These are phyloP conservation scores for Spondyliosoma cantharus DNA, from an alignment of 2,797 vertebrate species.

Conservation along the genomic window DNA sequence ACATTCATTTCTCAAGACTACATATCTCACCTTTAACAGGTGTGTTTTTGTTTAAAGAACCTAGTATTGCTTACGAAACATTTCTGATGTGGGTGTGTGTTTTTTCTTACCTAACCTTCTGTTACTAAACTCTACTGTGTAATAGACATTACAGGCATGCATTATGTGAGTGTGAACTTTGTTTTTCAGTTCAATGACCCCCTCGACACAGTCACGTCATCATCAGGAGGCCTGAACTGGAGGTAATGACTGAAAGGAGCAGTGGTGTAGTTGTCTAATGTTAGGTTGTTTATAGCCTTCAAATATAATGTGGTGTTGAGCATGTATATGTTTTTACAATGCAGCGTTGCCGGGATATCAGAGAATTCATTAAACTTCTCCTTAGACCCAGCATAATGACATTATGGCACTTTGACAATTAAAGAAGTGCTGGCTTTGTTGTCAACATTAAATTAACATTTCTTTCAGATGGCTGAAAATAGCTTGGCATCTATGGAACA, in stretches of 20 bases:
- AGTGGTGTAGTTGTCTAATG: slow-evolving; percentile 3
- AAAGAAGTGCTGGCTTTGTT: slow-evolving; percentile 39
- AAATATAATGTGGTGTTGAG: slow-evolving; percentile 5
- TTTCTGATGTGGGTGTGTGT: not conserved
- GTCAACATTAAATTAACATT: slow-evolving; percentile 30
- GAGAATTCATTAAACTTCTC: slow-evolving; percentile 18
- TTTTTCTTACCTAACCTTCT: not conserved
- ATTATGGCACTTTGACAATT: slow-evolving; percentile 30
- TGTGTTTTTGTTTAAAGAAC: slow-evolving; percentile 7
- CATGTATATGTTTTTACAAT: not conserved
- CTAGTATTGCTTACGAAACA: not conserved
- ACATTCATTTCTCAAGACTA: too few species aligned
- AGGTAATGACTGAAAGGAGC: slow-evolving; percentile 4
- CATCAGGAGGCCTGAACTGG: slow-evolving; percentile 31
- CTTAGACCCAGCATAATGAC: not conserved
- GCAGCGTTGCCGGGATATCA: slow-evolving; percentile 30
- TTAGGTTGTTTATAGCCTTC: slow-evolving; percentile 28
- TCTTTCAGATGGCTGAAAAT: slow-evolving; percentile 35
- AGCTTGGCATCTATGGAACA: slow-evolving; percentile 32
- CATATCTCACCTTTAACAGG: not conserved
- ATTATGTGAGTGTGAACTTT: slow-evolving; percentile 31
- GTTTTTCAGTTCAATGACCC: slow-evolving; percentile 29
- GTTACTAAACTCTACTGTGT: not conserved
- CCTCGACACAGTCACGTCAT: slow-evolving; percentile 24
- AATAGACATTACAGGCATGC: slow-evolving; percentile 25